phyloP scores from a whole-genome alignment of 2,113 vertebrate genomes.

The Phaethon lepturus region DNA sequence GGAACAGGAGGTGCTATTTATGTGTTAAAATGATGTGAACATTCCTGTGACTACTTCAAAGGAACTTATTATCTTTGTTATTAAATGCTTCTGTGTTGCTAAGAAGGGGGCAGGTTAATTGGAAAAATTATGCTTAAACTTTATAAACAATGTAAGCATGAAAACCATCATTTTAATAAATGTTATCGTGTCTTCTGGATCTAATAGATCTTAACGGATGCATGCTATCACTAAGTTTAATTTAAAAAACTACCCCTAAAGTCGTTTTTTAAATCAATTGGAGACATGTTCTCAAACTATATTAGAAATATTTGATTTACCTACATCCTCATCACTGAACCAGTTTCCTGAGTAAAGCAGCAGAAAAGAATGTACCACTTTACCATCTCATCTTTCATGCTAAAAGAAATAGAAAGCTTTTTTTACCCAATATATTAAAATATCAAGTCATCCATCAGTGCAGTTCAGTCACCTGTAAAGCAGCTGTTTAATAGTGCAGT shows the following conservation, averaged over 20 bases:
- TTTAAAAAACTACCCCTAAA: constrained; percentile 66
- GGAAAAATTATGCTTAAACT: constrained; percentile 46
- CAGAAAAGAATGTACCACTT: neutral
- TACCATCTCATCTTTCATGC: neutral
- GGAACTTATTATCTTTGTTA: constrained; percentile 20
- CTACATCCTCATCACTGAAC: constrained; percentile 9
- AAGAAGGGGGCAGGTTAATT: constrained; percentile 23
- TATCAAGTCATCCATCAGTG: neutral
- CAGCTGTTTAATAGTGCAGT: neutral
- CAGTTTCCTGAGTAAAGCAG: constrained; percentile 22
- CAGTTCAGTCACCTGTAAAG: constrained; percentile 13
- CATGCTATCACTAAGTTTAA: constrained; percentile 62
- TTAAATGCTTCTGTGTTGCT: neutral
- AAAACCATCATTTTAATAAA: constrained; percentile 57
- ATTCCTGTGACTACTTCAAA: constrained; percentile 56
- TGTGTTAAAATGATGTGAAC: constrained; percentile 39
- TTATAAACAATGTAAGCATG: neutral
- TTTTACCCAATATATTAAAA: constrained; percentile 9
- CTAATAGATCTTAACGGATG: constrained; percentile 59
- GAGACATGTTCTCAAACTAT: constrained; percentile 46
- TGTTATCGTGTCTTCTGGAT: neutral
- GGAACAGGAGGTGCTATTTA: constrained; percentile 35
- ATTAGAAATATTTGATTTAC: constrained; percentile 59
- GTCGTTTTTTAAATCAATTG: constrained; percentile 55
- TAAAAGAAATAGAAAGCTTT: neutral